Percentiles rank a stretch among this genome's conserved stretches.
These are phyloP conservation scores for Phaedon cochleariae DNA, from an alignment of 2,888 invertebrate species.

Conservation along the genomic window DNA sequence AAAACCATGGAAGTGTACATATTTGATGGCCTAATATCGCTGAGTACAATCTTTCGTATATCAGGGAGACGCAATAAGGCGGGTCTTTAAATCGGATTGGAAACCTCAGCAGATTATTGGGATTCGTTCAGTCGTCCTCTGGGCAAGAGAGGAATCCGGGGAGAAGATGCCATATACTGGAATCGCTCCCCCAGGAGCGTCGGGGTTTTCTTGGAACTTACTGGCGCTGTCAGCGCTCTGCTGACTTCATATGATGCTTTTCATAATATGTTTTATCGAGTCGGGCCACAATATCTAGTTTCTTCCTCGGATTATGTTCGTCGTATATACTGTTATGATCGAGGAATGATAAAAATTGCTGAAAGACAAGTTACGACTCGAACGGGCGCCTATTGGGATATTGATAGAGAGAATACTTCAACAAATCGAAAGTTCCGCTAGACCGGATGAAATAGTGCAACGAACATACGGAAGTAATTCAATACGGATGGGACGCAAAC, in stretches of 20 bases:
- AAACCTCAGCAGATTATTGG: slow-evolving; percentile 58
- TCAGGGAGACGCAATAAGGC: slow-evolving; percentile 53
- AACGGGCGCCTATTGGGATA: not conserved
- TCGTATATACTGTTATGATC: not conserved
- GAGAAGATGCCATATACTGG: slow-evolving; percentile 47
- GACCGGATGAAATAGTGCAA: not conserved
- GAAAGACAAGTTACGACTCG: not conserved
- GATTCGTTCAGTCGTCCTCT: slow-evolving; percentile 53
- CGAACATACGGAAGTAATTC: too few relatives aligned
- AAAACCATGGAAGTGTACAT: slow-evolving; percentile 34
- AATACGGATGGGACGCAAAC: too few relatives aligned
- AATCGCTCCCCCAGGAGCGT: slow-evolving; percentile 51
- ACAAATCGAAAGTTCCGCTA: not conserved
- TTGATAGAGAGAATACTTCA: not conserved
- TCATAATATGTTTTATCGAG: slow-evolving; percentile 37
- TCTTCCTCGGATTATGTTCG: not conserved
- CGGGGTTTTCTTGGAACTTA: slow-evolving; percentile 36
- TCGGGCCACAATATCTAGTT: not conserved
- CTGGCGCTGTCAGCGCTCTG: slow-evolving; percentile 33
- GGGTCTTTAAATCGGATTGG: slow-evolving; percentile 56
- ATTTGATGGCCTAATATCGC: slow-evolving; percentile 44
- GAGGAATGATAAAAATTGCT: not conserved
- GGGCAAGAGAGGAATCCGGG: slow-evolving; percentile 43
- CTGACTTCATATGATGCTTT: slow-evolving; percentile 40
- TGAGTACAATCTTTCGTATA: slow-evolving; percentile 48